These are phyloP conservation scores for Nematolebias whitei DNA, from an alignment of 2,113 vertebrate genomes.

Conservation along the genomic window DNA sequence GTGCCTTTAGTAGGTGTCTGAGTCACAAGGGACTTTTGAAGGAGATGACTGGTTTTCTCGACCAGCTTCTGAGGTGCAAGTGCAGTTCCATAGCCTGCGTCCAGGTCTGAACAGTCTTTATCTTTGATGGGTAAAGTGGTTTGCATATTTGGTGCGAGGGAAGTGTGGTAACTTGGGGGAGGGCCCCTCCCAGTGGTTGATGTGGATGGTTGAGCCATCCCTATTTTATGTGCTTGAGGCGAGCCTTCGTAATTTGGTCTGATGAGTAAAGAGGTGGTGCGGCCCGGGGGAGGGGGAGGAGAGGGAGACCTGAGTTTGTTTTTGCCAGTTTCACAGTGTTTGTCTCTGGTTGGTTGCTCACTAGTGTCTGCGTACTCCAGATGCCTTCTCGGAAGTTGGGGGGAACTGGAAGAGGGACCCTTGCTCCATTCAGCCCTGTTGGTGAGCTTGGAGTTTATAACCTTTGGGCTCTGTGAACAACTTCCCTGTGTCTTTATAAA, in stretches of 20 bases:
- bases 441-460: slow-evolving; percentile 60
- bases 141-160: slow-evolving; percentile 76
- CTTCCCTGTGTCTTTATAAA: slow-evolving; percentile 78
- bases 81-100: slow-evolving; percentile 72
- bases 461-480: slow-evolving; percentile 71
- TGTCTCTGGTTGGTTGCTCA: slow-evolving; percentile 84
- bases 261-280: slow-evolving; percentile 86
- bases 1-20: slow-evolving; percentile 79
- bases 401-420: slow-evolving; percentile 68
- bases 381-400: slow-evolving; percentile 70
- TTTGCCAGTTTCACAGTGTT: slow-evolving; percentile 73
- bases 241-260: slow-evolving; percentile 81
- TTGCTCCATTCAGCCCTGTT: slow-evolving; percentile 68
- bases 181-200: slow-evolving; percentile 74
- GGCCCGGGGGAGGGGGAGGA: slow-evolving; percentile 84
- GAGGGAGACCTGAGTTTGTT: slow-evolving; percentile 79
- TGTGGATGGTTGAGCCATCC: slow-evolving; percentile 56
- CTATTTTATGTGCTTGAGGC: slow-evolving; percentile 72
- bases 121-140: slow-evolving; percentile 75
- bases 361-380: slow-evolving; percentile 64
- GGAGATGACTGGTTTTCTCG: slow-evolving; percentile 75
- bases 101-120: slow-evolving; percentile 74
- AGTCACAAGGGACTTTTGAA: slow-evolving; percentile 66
- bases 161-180: slow-evolving; percentile 76
- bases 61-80: slow-evolving; percentile 77